Conservation (phyloP, 2,888 invertebrate species). For the Myopa testacea region DNA sequence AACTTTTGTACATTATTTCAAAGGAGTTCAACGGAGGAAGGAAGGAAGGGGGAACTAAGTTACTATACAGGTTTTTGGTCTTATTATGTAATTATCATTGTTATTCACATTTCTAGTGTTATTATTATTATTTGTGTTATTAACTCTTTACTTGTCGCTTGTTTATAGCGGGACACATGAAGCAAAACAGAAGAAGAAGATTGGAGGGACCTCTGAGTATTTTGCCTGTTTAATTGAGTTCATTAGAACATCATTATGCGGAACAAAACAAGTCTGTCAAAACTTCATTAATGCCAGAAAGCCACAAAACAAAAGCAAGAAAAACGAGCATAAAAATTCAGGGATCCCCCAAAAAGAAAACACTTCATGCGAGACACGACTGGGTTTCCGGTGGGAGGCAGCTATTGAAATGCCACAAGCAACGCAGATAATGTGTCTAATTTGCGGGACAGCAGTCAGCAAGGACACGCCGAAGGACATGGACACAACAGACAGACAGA, state of each 20-base stretch:
- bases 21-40: slow-evolving; percentile 11
- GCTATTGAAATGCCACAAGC: slow-evolving; percentile 32
- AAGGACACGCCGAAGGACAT: background rate
- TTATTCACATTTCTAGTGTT: no score
- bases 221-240: slow-evolving; percentile 24
- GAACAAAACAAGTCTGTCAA: background rate
- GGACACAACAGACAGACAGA: background rate
- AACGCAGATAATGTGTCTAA: slow-evolving; percentile 26
- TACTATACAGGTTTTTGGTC: background rate
- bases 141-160: no score
- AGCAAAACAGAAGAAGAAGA: no score
- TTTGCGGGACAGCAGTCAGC: slow-evolving; percentile 10
- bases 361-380: background rate
- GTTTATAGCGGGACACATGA: no score
- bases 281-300: background rate
- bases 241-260: slow-evolving; percentile 5
- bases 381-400: background rate
- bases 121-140: no score
- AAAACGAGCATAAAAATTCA: background rate
- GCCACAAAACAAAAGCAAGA: no score
- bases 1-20: background rate
- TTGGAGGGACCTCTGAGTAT: background rate
- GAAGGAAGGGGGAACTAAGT: no score
- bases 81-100: no score
- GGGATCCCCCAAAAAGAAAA: background rate